Evolutionary conservation across 2,888 invertebrate genomes (phyloP), one percentile per base, ranked within the genome.

Genomic region (Scaptomyza cyrtandrae): DNA sequence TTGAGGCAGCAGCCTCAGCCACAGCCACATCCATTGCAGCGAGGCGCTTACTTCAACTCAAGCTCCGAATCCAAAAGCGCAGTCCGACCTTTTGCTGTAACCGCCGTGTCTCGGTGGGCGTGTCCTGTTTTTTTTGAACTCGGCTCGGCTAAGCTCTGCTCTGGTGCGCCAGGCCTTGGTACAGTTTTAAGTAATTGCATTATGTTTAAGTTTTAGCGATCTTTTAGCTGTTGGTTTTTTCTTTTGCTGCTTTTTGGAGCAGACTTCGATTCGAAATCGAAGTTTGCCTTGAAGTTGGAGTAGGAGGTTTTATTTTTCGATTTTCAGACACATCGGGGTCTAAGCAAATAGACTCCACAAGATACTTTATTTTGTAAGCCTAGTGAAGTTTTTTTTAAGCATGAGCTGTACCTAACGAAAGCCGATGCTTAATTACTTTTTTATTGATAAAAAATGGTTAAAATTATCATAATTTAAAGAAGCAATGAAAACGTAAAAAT

Each of bases 151-250:
- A 49, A 33, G 72, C 64, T 35, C 54, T 55, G 52, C 43, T 52
- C 55, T 58, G 73, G 77, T 76, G 68, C 77, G 73, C 79, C 82
- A 55, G 74, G 76, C 78, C 80, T 78, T 88, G 86, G 87, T 83
- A 88, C 84, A 85, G 81, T 88, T 89, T 88, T 87, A 88, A 86
- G 87, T 86, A 86, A 86, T 86, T 86, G 86, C 86, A 88, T 86
- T 86, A 86, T 88, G 86, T 80, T 88, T 86, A 82, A 77, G 73
- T 52, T 73, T 44, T 44, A 48, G 50, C 39, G 59, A 48, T 60
- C 41, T 50, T 59, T 67, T 27, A 57, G 14, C 56, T 44, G 50
- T 58, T 48, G 57, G 50, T 63, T 59, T 61, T 27, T 56, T 69
- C 27, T 19, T 46, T 50, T 24, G 41, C 57, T 31, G 14, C 39